Evolutionary conservation across 2,113 vertebrate genomes (phyloP), one percentile per base, ranked within the genome.

Genomic region (Noturus placidus): DNA sequence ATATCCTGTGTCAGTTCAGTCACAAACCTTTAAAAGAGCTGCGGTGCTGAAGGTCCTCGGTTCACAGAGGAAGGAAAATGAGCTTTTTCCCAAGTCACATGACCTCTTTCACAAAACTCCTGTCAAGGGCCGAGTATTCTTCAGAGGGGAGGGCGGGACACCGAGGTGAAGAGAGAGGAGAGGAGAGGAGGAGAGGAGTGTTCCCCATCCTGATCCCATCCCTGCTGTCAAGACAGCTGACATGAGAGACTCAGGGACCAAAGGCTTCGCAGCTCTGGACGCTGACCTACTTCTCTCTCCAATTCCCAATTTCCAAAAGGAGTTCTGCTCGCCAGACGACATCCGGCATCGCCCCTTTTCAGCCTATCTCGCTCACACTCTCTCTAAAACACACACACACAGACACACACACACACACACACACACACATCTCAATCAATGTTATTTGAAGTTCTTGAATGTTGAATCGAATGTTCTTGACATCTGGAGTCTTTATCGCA

Each of bases 41-140:
- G 38, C 94, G 84, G 56, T 94, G 81, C 77, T 67, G 84, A 69
- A 86, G 81, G 87, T 87, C 74, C 69, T 17, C 80, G 10, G 81
- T 84, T 89, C 86, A 86, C 59, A 85, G 86, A 80, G 80, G 61
- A 79, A 86, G 88, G 81, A 89, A 82, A 88, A 90, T 84, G 88
- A 91, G 92, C 93, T 88, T 94, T 46, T 93, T 94, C 94, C 94
- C 94, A 93, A 92, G 94, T 94, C 94, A 95, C 92, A 93, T 94
- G 94, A 93, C 94, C 94, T 95, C 94, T 93, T 95, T 95, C 93
- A 94, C 93, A 93, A 94, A 95, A 95, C 94, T 94, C 92, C 92
- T 92, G 93, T 94, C 94, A 94, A 94, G 94, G 93, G 93, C 93
- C 93, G 94, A 94, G 87, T 92, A 91, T 94, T 94, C 93, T 94